Percentiles rank a stretch among this genome's conserved stretches.
phyloP scores from a whole-genome alignment of 92 coral and sea anemone species.

The Heteractis magnifica region DNA sequence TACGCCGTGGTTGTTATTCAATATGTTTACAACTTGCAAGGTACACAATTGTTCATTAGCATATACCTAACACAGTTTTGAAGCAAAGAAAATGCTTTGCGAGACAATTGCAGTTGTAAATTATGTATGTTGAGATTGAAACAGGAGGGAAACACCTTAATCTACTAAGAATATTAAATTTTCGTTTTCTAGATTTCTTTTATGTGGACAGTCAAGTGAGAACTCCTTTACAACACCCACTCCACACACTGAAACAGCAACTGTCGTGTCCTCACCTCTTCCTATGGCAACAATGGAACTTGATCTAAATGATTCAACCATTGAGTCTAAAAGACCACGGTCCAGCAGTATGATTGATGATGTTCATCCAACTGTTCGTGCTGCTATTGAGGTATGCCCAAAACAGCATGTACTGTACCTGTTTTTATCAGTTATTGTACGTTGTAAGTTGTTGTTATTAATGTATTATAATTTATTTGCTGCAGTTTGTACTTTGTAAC shows the following conservation, averaged over 20 bases:
- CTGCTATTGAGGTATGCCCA: conserved; percentile 74
- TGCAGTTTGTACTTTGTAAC: background rate
- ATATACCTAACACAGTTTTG: background rate
- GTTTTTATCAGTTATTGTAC: background rate
- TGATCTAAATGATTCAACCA: conserved; percentile 64
- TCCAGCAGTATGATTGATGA: conserved; percentile 92
- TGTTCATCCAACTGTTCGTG: conserved; percentile 82
- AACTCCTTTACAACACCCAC: conserved; percentile 80
- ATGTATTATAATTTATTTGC: too few species aligned
- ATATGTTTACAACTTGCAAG: conserved; percentile 86
- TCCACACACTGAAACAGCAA: conserved; percentile 68
- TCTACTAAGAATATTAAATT: background rate
- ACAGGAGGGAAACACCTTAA: background rate
- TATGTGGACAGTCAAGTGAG: conserved; percentile 88
- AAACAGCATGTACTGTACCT: background rate
- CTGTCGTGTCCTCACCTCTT: conserved; percentile 73
- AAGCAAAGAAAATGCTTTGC: background rate
- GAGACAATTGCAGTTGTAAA: background rate
- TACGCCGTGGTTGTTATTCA: conserved; percentile 85
- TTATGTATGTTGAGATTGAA: too few species aligned
- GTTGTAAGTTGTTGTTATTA: too few species aligned
- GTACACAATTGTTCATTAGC: conserved; percentile 15
- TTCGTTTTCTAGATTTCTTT: conserved; percentile 57
- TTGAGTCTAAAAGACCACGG: conserved; percentile 82
- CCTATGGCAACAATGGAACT: conserved; percentile 86